Evolutionary conservation across 2,888 invertebrate species (phyloP).

Genomic region (Tenthredo scrophulariae): DNA sequence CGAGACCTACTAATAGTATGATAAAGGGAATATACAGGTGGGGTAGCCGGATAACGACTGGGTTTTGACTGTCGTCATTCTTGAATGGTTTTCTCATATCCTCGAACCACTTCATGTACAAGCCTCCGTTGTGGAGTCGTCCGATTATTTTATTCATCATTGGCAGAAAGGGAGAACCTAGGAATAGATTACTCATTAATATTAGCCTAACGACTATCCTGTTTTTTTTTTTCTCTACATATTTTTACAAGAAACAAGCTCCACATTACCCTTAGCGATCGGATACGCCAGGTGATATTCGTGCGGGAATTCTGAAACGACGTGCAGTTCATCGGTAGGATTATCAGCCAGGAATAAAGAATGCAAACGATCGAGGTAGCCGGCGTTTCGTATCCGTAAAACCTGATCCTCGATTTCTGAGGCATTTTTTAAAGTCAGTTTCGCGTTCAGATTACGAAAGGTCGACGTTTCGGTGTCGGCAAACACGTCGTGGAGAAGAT

Average conservation of each 20-base stretch:
- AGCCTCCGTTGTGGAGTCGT: conserved; percentile 72
- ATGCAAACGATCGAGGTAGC: conserved; percentile 29
- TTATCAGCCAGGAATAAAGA: not conserved
- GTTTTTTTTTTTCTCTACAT: not conserved
- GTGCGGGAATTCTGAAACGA: conserved; percentile 77
- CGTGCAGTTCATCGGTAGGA: conserved; percentile 67
- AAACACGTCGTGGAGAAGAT: conserved; percentile 51
- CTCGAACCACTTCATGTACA: conserved; percentile 75
- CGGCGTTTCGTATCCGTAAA: conserved; percentile 10
- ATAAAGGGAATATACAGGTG: conserved; percentile 52
- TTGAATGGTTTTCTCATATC: conserved; percentile 60
- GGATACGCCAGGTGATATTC: conserved; percentile 76
- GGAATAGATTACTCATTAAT: not conserved
- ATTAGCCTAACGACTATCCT: not conserved
- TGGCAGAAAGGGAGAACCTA: conserved; percentile 75
- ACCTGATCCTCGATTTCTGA: conserved; percentile 12
- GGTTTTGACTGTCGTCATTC: conserved; percentile 1
- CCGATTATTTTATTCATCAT: conserved; percentile 72
- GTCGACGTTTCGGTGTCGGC: conserved; percentile 16
- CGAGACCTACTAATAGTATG: conserved; percentile 35
- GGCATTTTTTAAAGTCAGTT: not conserved
- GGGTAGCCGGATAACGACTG: conserved; percentile 33
- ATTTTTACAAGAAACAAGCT: not conserved
- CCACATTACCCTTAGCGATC: conserved; percentile 66
- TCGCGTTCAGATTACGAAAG: conserved; percentile 10